Evolutionary conservation across 2,113 vertebrate species (phyloP), one percentile per base, ranked within the genome.

Genomic region (Aegotheles bennettii): DNA sequence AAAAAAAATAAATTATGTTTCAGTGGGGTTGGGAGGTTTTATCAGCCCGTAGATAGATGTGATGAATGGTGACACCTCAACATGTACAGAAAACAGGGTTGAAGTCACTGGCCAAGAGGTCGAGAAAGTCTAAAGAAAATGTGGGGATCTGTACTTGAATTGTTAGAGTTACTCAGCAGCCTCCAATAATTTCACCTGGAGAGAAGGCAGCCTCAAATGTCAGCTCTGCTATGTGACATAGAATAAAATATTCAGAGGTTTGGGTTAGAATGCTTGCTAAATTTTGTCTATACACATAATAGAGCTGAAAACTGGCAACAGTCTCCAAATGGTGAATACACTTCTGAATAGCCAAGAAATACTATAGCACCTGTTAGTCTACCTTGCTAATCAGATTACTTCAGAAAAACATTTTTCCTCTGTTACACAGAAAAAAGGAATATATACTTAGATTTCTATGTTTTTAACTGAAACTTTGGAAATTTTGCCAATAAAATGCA

Each of bases 251-350:
- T 16, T 51, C 16, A 28, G 29, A 36, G 1, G 2, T 59, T 48
- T 56, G 45, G 9, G 29, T 65, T 29, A 80, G 43, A 67, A 7
- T 14, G 5, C 7, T 74, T 61, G 7, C 23, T 48, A 21, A 10
- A 5, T 11, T 83, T 68, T n/a, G 13, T 43, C 20, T 56, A 31
- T 4, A 43, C 8, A 61, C 0, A 0, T 11, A 76, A 51, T 15
- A 6, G 19, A 81, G 23, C 6, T 56, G 28, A 79, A 86, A 80
- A 11, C 4, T 16, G 51, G 2, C 5, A 43, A 35, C n/a, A 4
- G 1, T 29, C 50, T 87, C 31, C 77, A 71, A 71, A 36, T 47
- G 3, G 2, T 50, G 38, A 40, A 10, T 56, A n/a, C n/a, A 47
- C 2, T 4, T 51, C 40, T 10, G 0, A 11, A 6, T 40, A 73